Conservation (phyloP, 1,140 invertebrate genomes). For the Drosophila subpulchrella region DNA sequence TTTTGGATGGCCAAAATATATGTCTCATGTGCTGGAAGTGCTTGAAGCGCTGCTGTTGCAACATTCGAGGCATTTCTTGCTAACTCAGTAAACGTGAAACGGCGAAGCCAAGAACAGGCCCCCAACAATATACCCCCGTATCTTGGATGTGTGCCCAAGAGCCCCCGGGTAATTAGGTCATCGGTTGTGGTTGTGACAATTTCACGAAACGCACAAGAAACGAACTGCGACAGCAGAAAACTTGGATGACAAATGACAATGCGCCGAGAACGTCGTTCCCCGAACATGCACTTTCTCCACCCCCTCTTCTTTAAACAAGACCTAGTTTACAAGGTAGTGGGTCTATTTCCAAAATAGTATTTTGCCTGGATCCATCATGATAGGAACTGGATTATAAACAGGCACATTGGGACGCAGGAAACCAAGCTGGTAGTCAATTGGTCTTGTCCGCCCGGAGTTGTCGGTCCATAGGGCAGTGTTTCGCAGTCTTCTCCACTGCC, state of each 20-base stretch:
- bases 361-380: neutral
- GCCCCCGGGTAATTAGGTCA: constrained; percentile 60
- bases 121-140: constrained; percentile 23
- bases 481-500: neutral
- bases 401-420: neutral
- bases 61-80: constrained; percentile 74
- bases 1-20: constrained; percentile 13
- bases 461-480: neutral
- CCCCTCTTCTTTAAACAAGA: neutral
- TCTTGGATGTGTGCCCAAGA: constrained; percentile 14
- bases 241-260: neutral
- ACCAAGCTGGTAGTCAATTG: neutral
- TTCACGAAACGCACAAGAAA: constrained; percentile 50
- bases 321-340: neutral
- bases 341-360: too few relatives aligned
- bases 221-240: constrained; percentile 68
- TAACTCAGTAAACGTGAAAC: constrained; percentile 68
- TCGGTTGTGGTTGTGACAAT: constrained; percentile 51
- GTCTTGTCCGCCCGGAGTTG: neutral
- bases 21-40: constrained; percentile 9
- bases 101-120: constrained; percentile 22
- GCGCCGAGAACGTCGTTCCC: neutral
- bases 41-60: constrained; percentile 56
- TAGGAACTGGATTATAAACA: neutral
- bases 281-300: neutral